Base-by-base conservation (phyloP, 2,797 vertebrate genomes). In the Hoplostethus atlanticus region DNA sequence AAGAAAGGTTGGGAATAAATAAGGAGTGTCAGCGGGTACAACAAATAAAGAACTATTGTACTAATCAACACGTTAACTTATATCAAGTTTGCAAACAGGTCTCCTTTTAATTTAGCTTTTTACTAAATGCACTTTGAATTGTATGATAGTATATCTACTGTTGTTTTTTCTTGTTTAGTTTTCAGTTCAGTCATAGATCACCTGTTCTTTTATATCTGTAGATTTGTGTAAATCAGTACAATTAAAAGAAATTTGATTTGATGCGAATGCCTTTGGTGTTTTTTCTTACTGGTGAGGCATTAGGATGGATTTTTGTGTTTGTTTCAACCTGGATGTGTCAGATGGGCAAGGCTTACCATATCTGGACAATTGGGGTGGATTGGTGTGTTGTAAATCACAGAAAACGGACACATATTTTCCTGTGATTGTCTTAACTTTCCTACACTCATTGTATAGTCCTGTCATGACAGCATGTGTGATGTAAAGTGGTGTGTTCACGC, bases 81-180 rank as follows among this genome's bases (percentile, higher is more conserved):
- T 89, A 83, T 92, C 68, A 89, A 78, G 77, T 91, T 86, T 86
- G 68, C 60, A 83, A 80, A 87, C 68, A 90, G 93, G 93, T 93
- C 89, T 95, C 68, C 83, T 81, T 28, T 91, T 86, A 79, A 90
- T 75, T 92, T 86, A 90, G 84, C 83, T 89, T 93, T 92, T 92
- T 91, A 91, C 92, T 94, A 92, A 94, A 93, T 94, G 93, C 90
- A 97, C 96, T 97, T 97, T 97, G 93, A 95, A 95, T 95, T 93
- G 88, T 93, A 91, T 88, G 72, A 88, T 91, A 89, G 79, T 80
- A 50, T 80, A 83, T 93, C 80, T 86, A 78, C 73, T 89, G 79
- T 89, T 89, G 16, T 51, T 79, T 70, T 78, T 86, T 86, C 68
- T 79, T 77, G 76, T 90, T 63, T 56, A 51, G 56, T 42, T 89